phyloP scores from a whole-genome alignment of 2,888 invertebrate species.

The Suillia variegata region DNA sequence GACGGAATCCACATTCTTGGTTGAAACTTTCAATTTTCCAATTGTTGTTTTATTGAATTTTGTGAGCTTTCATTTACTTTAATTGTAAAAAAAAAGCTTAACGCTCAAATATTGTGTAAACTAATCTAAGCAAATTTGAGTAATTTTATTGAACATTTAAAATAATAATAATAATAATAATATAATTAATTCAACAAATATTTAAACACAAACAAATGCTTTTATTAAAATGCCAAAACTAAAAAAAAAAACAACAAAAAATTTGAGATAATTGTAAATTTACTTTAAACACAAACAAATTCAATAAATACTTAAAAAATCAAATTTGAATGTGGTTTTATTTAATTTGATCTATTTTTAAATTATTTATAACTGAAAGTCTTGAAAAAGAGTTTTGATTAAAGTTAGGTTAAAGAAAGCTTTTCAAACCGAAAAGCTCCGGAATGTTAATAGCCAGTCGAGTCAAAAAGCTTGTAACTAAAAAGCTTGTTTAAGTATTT shows the following conservation, averaged over 20 bases:
- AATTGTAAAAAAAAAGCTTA: neutral
- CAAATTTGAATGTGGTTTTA: neutral
- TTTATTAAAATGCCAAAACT: conserved; percentile 2
- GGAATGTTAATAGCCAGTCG: no score
- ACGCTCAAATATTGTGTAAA: neutral
- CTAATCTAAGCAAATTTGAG: neutral
- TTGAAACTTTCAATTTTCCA: neutral
- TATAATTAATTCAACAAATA: neutral
- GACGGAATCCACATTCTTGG: neutral
- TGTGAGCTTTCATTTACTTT: no score
- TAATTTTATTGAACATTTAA: neutral
- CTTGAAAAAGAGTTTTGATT: no score
- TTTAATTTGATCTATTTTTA: neutral
- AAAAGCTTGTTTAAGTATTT: no score
- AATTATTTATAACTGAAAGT: neutral
- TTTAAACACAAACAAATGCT: neutral
- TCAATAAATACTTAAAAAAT: neutral
- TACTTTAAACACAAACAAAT: neutral
- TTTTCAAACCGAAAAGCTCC: no score
- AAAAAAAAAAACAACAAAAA: no score
- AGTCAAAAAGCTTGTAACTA: no score
- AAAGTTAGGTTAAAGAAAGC: no score
- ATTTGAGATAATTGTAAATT: neutral
- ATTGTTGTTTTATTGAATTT: no score
- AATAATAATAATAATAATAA: neutral